Percentiles rank a stretch among this genome's conserved stretches.
Conservation (phyloP, 2,888 invertebrate genomes). For the Troilus luridus region DNA sequence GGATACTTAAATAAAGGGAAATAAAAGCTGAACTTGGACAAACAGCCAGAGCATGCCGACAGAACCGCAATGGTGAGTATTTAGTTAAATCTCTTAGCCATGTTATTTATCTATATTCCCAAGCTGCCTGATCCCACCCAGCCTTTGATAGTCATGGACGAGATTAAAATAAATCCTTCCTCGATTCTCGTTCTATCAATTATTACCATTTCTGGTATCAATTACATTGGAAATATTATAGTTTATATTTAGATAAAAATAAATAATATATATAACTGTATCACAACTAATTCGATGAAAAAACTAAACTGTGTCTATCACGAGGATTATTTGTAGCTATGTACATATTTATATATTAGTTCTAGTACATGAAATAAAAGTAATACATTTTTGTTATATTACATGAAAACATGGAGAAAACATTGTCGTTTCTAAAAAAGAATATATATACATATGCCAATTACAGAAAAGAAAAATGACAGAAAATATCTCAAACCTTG, state of each 20-base stretch:
- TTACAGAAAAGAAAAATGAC: too few relatives aligned
- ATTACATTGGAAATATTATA: neutral
- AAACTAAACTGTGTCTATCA: too few relatives aligned
- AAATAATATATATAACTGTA: too few relatives aligned
- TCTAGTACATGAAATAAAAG: too few relatives aligned
- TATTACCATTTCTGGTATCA: neutral
- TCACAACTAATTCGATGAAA: too few relatives aligned
- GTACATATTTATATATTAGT: too few relatives aligned
- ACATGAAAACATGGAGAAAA: too few relatives aligned
- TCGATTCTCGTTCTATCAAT: neutral
- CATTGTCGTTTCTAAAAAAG: too few relatives aligned
- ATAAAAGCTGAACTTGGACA: neutral
- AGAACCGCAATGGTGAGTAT: conserved; percentile 1
- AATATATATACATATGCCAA: too few relatives aligned
- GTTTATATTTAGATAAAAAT: neutral
- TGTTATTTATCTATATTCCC: conserved; percentile 22
- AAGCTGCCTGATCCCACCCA: neutral
- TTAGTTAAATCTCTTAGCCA: conserved; percentile 25
- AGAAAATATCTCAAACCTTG: too few relatives aligned
- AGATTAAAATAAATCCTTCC: neutral
- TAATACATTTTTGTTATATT: too few relatives aligned
- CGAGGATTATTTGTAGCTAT: too few relatives aligned
- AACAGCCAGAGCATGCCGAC: neutral
- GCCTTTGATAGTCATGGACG: conserved; percentile 37
- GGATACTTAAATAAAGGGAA: neutral